Percentiles rank a stretch among this genome's conserved stretches.
Evolutionary conservation across 2,797 vertebrate genomes (phyloP).

Genomic region (Harpagifer antarcticus): DNA sequence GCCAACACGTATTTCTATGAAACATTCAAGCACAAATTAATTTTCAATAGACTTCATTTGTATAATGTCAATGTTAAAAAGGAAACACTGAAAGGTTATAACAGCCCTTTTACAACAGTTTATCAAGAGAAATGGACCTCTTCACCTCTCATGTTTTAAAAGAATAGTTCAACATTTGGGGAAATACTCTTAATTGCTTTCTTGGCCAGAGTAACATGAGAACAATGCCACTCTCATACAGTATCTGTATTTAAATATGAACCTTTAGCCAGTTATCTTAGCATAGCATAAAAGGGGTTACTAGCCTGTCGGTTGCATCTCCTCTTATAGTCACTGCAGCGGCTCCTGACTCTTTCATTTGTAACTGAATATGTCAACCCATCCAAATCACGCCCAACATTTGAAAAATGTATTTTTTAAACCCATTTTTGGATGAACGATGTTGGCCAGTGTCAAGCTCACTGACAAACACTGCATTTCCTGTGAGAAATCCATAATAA

Average conservation of each 20-base stretch:
- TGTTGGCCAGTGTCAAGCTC: too few species aligned
- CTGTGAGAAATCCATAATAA: too few species aligned
- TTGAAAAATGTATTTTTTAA: too few species aligned
- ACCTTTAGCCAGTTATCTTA: conserved; percentile 1
- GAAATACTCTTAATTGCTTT: conserved; percentile 22
- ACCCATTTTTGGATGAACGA: too few species aligned
- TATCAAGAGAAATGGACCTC: conserved; percentile 1
- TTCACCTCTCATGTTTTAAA: conserved; percentile 1
- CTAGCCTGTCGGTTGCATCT: too few species aligned
- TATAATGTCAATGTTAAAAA: conserved; percentile 23
- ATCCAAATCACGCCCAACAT: too few species aligned
- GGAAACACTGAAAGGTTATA: conserved; percentile 1
- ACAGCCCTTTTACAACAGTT: conserved; percentile 7
- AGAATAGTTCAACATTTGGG: conserved; percentile 8
- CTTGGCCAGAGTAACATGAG: conserved; percentile 3
- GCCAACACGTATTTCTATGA: conserved; percentile 57
- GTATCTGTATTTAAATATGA: not conserved
- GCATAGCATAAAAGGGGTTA: not conserved
- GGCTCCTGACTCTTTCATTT: too few species aligned
- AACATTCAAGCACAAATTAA: conserved; percentile 48
- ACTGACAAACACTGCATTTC: too few species aligned
- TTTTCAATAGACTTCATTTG: conserved; percentile 35
- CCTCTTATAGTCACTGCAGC: too few species aligned
- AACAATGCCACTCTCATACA: not conserved
- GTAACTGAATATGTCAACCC: too few species aligned